phyloP scores from a whole-genome alignment of 2,113 vertebrate species.

The Anolis sagrei region DNA sequence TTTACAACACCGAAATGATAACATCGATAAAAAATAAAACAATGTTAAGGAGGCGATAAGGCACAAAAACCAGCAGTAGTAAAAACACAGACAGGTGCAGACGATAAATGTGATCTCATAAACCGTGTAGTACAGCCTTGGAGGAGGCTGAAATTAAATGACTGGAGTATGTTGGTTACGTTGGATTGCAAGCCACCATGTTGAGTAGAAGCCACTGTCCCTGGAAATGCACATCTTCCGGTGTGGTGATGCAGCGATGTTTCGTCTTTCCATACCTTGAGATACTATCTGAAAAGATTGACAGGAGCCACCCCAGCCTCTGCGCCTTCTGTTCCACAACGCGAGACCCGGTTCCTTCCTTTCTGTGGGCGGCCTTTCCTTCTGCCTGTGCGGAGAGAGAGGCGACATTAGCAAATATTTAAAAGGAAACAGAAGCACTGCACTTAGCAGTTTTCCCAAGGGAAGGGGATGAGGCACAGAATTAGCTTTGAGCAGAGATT shows the following conservation, averaged over 20 bases:
- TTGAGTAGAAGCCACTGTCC: not conserved
- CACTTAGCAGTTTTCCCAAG: not conserved
- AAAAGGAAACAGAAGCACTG: conserved; percentile 8
- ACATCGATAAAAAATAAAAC: not conserved
- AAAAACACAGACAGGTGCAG: not conserved
- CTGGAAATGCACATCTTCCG: not conserved
- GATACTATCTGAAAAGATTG: no score
- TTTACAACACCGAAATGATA: not conserved
- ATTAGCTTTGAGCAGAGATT: conserved; percentile 17
- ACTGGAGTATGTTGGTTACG: no score
- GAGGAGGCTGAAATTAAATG: no score
- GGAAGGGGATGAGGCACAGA: not conserved
- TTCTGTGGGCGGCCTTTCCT: not conserved
- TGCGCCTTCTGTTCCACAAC: not conserved
- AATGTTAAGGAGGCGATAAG: not conserved
- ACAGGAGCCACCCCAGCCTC: not conserved
- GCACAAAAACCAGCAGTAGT: not conserved
- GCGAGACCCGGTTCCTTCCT: not conserved
- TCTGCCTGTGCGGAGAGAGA: not conserved
- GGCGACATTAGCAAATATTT: conserved; percentile 29
- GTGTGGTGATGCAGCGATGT: not conserved
- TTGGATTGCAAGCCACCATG: not conserved
- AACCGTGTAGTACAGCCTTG: not conserved
- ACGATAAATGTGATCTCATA: not conserved
- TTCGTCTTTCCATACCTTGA: not conserved